These are phyloP conservation scores for Autographa gamma DNA, from an alignment of 2,888 invertebrate genomes.

Conservation along the genomic window DNA sequence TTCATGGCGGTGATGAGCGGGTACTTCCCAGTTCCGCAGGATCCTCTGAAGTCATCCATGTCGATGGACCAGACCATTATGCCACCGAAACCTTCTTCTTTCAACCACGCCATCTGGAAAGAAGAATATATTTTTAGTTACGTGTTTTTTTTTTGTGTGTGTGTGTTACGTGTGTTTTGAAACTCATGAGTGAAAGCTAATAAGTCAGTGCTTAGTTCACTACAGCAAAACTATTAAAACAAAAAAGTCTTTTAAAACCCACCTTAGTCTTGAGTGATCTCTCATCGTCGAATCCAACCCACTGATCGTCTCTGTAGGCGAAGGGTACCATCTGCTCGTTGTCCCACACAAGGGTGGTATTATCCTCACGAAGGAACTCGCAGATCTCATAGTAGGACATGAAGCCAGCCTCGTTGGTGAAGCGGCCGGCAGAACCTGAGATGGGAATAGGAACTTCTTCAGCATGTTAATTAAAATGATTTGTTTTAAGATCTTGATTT, in stretches of 20 bases:
- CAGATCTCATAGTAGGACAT: constrained; percentile 98
- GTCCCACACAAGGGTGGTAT: constrained; percentile 98
- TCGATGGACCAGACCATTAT: constrained; percentile 99
- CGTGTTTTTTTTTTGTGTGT: not conserved
- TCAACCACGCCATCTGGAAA: constrained; percentile 96
- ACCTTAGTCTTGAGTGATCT: constrained; percentile 97
- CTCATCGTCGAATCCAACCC: constrained; percentile 98
- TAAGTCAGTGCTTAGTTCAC: no score
- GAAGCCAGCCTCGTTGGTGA: constrained; percentile 97
- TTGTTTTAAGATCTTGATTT: no score
- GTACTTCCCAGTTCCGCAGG: constrained; percentile 96
- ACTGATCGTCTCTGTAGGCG: constrained; percentile 96
- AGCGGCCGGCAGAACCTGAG: constrained; percentile 92
- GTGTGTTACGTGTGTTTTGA: no score
- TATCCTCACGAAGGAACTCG: constrained; percentile 95
- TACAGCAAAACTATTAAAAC: no score
- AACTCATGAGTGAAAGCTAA: no score
- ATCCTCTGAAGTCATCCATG: constrained; percentile 98
- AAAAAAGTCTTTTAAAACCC: no score
- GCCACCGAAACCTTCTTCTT: constrained; percentile 97
- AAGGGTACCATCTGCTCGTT: constrained; percentile 98
- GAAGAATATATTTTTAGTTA: not conserved
- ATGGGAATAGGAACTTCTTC: constrained; percentile 2
- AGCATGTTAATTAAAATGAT: not conserved
- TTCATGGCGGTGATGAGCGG: constrained; percentile 96